phyloP scores from a whole-genome alignment of 1,140 invertebrate genomes.

The Cyphomyrmex costatus region DNA sequence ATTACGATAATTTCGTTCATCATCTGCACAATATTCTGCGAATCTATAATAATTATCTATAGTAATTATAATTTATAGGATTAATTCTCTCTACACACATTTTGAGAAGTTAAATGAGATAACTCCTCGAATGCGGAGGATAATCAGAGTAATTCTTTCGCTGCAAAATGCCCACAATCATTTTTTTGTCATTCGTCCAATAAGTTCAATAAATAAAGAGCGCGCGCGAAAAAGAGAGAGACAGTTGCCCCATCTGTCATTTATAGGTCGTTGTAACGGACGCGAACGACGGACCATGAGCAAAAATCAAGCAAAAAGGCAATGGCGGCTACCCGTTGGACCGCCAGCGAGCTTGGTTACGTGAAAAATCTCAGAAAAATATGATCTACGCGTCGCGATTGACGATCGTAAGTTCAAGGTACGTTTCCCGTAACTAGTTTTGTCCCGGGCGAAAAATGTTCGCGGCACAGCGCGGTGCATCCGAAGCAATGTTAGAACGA shows the following conservation, averaged over 20 bases:
- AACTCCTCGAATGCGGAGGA: not conserved
- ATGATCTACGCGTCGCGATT: constrained; percentile 69
- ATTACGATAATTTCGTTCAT: no score
- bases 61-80: no score
- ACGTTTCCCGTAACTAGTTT: not conserved
- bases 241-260: constrained; percentile 66
- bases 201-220: constrained; percentile 40
- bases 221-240: not conserved
- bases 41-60: no score
- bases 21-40: no score
- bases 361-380: constrained; percentile 76
- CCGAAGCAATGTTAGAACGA: not conserved
- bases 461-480: not conserved
- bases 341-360: constrained; percentile 51
- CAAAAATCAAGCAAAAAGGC: constrained; percentile 74
- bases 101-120: not conserved
- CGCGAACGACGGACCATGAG: constrained; percentile 65
- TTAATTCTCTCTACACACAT: no score
- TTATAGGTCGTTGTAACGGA: constrained; percentile 68
- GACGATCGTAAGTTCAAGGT: constrained; percentile 69
- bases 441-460: not conserved
- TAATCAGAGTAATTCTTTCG: not conserved
- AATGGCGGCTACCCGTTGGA: constrained; percentile 76
- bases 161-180: not conserved
- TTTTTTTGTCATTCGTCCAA: constrained; percentile 19